Evolutionary conservation across 2,888 invertebrate species (phyloP).

Genomic region (Andrena dorsata): DNA sequence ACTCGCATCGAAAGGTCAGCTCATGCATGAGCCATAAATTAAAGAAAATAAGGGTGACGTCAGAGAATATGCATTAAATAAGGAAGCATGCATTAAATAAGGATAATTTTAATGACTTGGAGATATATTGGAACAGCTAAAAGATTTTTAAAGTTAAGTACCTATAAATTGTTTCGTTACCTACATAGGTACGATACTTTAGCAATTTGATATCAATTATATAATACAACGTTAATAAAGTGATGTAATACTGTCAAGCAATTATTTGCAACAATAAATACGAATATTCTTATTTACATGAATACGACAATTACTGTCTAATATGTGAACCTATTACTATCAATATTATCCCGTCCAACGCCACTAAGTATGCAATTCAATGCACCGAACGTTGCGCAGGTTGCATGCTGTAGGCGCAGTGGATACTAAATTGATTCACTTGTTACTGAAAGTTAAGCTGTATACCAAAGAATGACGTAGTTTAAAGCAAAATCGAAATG

Average conservation of each 20-base stretch:
- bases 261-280: neutral
- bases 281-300: neutral
- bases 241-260: neutral
- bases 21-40: neutral
- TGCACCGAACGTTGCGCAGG: neutral
- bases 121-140: neutral
- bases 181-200: too few species aligned
- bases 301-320: too few species aligned
- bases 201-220: too few species aligned
- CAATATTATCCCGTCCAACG: neutral
- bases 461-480: too few species aligned
- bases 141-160: too few species aligned
- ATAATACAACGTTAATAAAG: neutral
- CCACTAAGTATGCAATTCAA: conserved; percentile 9
- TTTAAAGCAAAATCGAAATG: too few species aligned
- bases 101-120: neutral
- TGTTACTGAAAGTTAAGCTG: too few species aligned
- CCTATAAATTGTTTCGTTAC: too few species aligned
- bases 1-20: conserved; percentile 15
- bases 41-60: conserved; percentile 1
- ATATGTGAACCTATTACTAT: neutral
- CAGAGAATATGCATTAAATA: neutral
- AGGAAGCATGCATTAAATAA: neutral
- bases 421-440: neutral
- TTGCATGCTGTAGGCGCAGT: conserved; percentile 29